Percentiles rank a stretch among this genome's conserved stretches.
These are phyloP conservation scores for Rhopalosiphum padi DNA, from an alignment of 1,140 invertebrate species.

Conservation along the genomic window DNA sequence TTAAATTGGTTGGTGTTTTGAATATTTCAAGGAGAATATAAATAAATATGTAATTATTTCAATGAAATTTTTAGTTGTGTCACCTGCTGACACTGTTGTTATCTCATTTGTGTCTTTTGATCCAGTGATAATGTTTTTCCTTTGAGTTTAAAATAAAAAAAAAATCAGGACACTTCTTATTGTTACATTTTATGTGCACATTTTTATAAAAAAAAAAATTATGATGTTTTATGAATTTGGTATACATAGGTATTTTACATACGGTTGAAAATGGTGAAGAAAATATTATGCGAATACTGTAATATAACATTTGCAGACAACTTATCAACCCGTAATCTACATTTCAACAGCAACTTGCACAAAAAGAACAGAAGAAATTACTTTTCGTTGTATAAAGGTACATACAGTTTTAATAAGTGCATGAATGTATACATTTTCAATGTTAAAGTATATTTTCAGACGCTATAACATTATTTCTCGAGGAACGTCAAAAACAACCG, in stretches of 20 bases:
- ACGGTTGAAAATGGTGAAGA: slow-evolving; percentile 57
- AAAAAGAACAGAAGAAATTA: slow-evolving; percentile 49
- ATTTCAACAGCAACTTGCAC: slow-evolving; percentile 54
- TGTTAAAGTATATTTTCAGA: slow-evolving; percentile 47
- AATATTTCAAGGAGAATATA: slow-evolving; percentile 29
- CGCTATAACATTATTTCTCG: slow-evolving; percentile 52
- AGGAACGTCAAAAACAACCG: slow-evolving; percentile 44
- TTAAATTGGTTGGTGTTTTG: neutral
- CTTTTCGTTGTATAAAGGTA: slow-evolving; percentile 49
- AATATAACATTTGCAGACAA: slow-evolving; percentile 56
- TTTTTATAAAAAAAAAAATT: slow-evolving; percentile 13
- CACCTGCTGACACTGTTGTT: slow-evolving; percentile 40
- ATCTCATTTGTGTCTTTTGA: slow-evolving; percentile 46
- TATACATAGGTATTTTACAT: neutral
- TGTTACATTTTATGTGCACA: slow-evolving; percentile 33
- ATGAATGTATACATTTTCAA: slow-evolving; percentile 1
- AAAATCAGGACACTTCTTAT: slow-evolving; percentile 44
- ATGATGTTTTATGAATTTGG: slow-evolving; percentile 55
- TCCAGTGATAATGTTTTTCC: slow-evolving; percentile 46
- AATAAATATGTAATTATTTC: neutral
- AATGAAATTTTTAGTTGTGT: slow-evolving; percentile 22
- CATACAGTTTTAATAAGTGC: neutral
- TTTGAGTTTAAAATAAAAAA: slow-evolving; percentile 45
- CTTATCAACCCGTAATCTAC: slow-evolving; percentile 51
- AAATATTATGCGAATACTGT: slow-evolving; percentile 57